A percentile compares a stretch with the other conserved stretches of the same genome.
Conservation (phyloP, 2,113 vertebrate genomes). For the Zosterops lateralis region DNA sequence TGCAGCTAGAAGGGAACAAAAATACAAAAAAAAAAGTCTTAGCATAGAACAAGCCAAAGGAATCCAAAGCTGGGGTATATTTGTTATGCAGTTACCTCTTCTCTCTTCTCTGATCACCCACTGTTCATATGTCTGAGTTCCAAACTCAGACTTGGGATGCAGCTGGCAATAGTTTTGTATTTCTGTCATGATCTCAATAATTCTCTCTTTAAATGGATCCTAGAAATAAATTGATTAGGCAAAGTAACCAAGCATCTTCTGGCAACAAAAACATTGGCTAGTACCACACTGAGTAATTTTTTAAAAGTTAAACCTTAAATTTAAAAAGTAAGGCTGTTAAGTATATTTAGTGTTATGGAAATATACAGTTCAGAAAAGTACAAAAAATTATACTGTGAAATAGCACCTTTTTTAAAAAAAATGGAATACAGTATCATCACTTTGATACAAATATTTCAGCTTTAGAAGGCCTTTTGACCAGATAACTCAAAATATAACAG, state of each 20-base stretch:
- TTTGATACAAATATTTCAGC: background rate
- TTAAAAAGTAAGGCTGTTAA: background rate
- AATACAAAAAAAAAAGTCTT: background rate
- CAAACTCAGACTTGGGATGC: conserved; percentile 80
- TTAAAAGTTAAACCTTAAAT: background rate
- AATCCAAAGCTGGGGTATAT: background rate
- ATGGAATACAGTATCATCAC: background rate
- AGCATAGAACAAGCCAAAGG: background rate
- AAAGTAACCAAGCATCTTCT: background rate
- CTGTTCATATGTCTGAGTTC: conserved; percentile 91
- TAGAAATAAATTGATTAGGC: conserved; percentile 64
- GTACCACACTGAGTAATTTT: background rate
- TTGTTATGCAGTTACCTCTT: conserved; percentile 73
- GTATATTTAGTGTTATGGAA: background rate
- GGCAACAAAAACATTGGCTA: background rate
- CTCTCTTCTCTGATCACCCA: conserved; percentile 88
- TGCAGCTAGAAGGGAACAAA: conserved; percentile 76
- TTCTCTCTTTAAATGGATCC: conserved; percentile 91
- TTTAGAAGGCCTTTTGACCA: background rate
- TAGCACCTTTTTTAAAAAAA: background rate
- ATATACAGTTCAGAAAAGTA: background rate
- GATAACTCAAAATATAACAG: background rate
- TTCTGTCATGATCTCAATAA: conserved; percentile 85
- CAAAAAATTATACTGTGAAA: background rate
- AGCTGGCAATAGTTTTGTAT: conserved; percentile 84